Evolutionary conservation across 2,888 invertebrate genomes (phyloP).

Genomic region (Eumerus sabulonum): DNA sequence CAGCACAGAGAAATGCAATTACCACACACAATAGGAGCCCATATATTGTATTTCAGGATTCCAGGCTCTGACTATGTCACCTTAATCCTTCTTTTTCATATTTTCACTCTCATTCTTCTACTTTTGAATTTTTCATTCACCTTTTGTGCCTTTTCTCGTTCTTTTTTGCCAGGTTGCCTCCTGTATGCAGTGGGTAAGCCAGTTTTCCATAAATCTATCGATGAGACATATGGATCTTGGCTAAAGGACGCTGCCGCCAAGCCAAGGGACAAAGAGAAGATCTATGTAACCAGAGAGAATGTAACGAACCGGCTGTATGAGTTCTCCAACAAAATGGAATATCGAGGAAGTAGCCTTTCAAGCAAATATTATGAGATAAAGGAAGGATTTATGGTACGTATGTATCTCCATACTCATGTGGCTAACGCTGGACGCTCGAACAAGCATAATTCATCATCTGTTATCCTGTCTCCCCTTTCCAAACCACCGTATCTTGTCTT

Average conservation of each 20-base stretch:
- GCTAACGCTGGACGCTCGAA: slow-evolving; percentile 9
- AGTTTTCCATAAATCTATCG: slow-evolving; percentile 90
- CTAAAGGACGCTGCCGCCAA: slow-evolving; percentile 84
- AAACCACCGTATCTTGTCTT: not conserved
- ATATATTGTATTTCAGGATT: slow-evolving; percentile 25
- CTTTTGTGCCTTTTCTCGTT: not conserved
- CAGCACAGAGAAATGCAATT: slow-evolving; percentile 60
- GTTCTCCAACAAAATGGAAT: slow-evolving; percentile 86
- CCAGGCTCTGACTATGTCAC: slow-evolving; percentile 39
- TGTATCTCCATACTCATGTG: no score
- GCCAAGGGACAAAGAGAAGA: slow-evolving; percentile 81
- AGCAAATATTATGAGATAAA: slow-evolving; percentile 76
- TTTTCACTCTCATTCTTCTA: slow-evolving; percentile 24
- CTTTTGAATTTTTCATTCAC: no score
- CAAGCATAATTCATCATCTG: not conserved
- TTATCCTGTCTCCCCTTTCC: no score
- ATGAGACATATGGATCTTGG: slow-evolving; percentile 91
- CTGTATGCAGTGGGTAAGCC: slow-evolving; percentile 96
- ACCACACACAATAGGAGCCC: slow-evolving; percentile 58
- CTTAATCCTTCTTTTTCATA: slow-evolving; percentile 58
- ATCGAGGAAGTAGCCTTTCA: slow-evolving; percentile 82
- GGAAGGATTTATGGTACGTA: slow-evolving; percentile 79
- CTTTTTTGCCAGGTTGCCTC: slow-evolving; percentile 88
- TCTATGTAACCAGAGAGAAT: slow-evolving; percentile 91
- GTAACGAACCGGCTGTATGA: slow-evolving; percentile 87